Evolutionary conservation across 37 sponge, comb jelly and placozoan species (phyloP).

Genomic region (Lycopodina hypogea): DNA sequence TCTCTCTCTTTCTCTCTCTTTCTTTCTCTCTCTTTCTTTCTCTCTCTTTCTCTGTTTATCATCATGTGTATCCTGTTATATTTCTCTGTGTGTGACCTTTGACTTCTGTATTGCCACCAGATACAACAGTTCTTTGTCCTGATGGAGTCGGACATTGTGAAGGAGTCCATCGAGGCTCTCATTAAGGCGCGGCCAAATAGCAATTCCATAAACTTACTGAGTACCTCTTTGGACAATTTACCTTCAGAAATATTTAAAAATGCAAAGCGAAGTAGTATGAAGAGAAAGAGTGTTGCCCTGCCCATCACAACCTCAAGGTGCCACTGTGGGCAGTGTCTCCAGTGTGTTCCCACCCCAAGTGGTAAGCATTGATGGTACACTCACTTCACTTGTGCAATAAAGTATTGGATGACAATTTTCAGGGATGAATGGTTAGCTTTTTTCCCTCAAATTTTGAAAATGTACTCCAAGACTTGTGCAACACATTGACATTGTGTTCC

Average conservation of each 20-base stretch:
- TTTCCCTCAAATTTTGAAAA: too few species aligned
- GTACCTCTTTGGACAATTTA: neutral
- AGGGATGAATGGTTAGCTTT: too few species aligned
- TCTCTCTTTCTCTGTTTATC: too few species aligned
- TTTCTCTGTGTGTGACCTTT: too few species aligned
- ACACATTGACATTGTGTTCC: too few species aligned
- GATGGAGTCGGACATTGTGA: conserved; percentile 42
- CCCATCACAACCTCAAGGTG: neutral
- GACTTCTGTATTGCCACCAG: too few species aligned
- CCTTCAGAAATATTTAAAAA: neutral
- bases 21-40: too few species aligned
- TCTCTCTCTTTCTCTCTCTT: too few species aligned
- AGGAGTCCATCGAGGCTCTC: conserved; percentile 48
- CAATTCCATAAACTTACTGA: neutral
- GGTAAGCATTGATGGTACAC: conserved; percentile 15
- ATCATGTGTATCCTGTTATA: too few species aligned
- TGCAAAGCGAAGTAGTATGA: conserved; percentile 15
- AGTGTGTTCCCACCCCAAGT: conserved; percentile 51
- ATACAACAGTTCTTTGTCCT: conserved; percentile 51
- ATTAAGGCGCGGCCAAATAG: conserved; percentile 30
- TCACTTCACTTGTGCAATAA: too few species aligned
- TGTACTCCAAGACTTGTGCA: too few species aligned
- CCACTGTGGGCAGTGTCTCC: conserved; percentile 41
- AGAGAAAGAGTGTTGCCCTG: neutral
- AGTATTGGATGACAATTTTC: too few species aligned